Percentiles rank a stretch among this genome's conserved stretches.
phyloP scores from a whole-genome alignment of 2,888 invertebrate genomes.

The Caenorhabditis uteleia region DNA sequence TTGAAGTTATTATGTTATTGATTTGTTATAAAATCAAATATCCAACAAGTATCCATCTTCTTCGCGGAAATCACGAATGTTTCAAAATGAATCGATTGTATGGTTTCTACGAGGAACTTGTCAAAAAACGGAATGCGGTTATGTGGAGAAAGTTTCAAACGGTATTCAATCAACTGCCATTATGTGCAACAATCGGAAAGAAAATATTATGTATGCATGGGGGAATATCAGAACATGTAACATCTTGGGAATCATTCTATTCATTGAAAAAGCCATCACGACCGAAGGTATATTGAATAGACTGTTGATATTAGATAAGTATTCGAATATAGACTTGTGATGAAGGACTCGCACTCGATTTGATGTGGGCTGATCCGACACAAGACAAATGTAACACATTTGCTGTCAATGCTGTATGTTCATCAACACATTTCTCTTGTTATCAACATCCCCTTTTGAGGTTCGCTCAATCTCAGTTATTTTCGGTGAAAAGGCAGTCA shows the following conservation, averaged over 20 bases:
- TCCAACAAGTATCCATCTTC: slow-evolving; percentile 47
- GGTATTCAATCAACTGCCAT: slow-evolving; percentile 55
- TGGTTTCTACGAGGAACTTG: slow-evolving; percentile 59
- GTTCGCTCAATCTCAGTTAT: slow-evolving; percentile 52
- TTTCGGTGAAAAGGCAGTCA: slow-evolving; percentile 52
- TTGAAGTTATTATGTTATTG: slow-evolving; percentile 59
- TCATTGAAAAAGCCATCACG: slow-evolving; percentile 34
- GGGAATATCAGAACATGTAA: slow-evolving; percentile 55
- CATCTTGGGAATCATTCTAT: slow-evolving; percentile 42
- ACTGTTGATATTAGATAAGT: slow-evolving; percentile 8
- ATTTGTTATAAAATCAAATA: slow-evolving; percentile 57
- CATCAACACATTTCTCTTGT: neutral
- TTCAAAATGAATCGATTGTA: slow-evolving; percentile 51
- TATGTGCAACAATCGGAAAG: slow-evolving; percentile 48
- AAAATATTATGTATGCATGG: slow-evolving; percentile 58
- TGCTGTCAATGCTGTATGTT: slow-evolving; percentile 13
- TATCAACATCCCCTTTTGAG: slow-evolving; percentile 16
- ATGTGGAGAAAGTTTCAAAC: slow-evolving; percentile 56
- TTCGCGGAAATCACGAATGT: slow-evolving; percentile 64
- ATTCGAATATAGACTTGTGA: slow-evolving; percentile 53
- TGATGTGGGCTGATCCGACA: slow-evolving; percentile 63
- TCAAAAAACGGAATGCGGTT: slow-evolving; percentile 35
- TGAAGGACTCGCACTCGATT: slow-evolving; percentile 53
- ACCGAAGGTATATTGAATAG: slow-evolving; percentile 8
- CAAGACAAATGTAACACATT: slow-evolving; percentile 31